Conservation (phyloP, 2,113 vertebrate species). For the rabbit (Oryctolagus cuniculus) region DNA sequence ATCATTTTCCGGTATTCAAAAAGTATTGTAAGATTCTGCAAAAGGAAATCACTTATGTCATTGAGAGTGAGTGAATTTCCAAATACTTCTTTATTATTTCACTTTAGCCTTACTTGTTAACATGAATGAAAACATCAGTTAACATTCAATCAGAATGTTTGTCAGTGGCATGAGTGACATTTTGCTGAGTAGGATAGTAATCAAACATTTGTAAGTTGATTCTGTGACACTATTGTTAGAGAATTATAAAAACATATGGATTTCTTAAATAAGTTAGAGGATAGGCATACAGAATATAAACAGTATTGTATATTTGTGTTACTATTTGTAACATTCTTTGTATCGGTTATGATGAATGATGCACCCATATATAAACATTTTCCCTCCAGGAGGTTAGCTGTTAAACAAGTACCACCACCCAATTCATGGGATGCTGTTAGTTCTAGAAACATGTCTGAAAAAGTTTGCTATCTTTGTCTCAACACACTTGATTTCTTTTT, state of each 20-base stretch:
- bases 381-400: background rate
- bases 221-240: conserved; percentile 26
- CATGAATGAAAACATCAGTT: conserved; percentile 17
- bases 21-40: background rate
- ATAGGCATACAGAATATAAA: conserved; percentile 7
- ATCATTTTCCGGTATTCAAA: background rate
- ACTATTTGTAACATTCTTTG: background rate
- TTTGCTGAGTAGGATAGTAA: conserved; percentile 38
- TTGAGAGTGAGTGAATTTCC: background rate
- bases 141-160: conserved; percentile 3
- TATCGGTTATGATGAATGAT: background rate
- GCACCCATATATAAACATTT: background rate
- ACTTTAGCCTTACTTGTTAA: conserved; percentile 17
- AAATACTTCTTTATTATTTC: conserved; percentile 12
- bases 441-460: background rate
- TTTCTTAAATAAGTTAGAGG: conserved; percentile 19
- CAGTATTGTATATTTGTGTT: background rate
- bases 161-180: conserved; percentile 2
- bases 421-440: background rate
- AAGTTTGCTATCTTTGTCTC: background rate
- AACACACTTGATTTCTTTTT: background rate
- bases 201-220: background rate
- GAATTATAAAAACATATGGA: background rate
- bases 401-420: background rate
- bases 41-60: background rate